Conservation (phyloP, 2,888 invertebrate genomes). For the Harpagoxenus sublaevis region DNA sequence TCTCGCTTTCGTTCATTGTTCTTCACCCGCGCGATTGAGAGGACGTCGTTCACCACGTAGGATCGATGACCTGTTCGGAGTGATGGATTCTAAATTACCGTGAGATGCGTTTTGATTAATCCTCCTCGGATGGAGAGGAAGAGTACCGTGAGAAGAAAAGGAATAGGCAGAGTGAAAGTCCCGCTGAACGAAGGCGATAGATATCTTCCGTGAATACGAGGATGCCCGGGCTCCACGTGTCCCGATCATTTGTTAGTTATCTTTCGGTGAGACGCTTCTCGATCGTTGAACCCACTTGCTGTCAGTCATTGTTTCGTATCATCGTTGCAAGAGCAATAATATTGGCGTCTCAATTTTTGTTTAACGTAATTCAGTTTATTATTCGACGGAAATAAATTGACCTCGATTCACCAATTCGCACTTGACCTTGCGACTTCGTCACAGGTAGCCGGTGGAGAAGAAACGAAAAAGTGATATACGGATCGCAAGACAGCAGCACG, state of each 20-base stretch:
- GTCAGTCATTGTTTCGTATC: not conserved
- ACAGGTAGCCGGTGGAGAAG: not conserved
- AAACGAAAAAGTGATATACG: conserved; percentile 37
- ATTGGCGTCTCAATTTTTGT: not conserved
- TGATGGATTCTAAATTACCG: conserved; percentile 69
- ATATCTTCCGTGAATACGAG: conserved; percentile 29
- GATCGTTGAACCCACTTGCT: conserved; percentile 15
- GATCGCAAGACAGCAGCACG: conserved; percentile 44
- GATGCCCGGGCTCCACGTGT: conserved; percentile 40
- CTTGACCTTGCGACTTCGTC: not conserved
- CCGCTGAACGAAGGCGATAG: conserved; percentile 15
- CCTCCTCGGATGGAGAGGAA: conserved; percentile 18
- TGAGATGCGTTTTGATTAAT: conserved; percentile 71
- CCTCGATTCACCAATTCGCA: not conserved
- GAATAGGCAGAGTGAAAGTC: conserved; percentile 25
- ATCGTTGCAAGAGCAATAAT: not conserved
- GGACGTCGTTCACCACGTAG: conserved; percentile 61
- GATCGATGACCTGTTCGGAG: conserved; percentile 63
- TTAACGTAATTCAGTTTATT: not conserved
- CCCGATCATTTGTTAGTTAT: conserved; percentile 54
- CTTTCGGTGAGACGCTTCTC: not conserved
- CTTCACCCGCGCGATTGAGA: conserved; percentile 50
- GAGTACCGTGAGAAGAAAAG: conserved; percentile 10
- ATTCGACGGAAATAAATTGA: not conserved
- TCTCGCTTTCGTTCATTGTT: conserved; percentile 32